These are phyloP conservation scores for Lichenostomus cassidix DNA, from an alignment of 2,113 vertebrate species.

Conservation along the genomic window DNA sequence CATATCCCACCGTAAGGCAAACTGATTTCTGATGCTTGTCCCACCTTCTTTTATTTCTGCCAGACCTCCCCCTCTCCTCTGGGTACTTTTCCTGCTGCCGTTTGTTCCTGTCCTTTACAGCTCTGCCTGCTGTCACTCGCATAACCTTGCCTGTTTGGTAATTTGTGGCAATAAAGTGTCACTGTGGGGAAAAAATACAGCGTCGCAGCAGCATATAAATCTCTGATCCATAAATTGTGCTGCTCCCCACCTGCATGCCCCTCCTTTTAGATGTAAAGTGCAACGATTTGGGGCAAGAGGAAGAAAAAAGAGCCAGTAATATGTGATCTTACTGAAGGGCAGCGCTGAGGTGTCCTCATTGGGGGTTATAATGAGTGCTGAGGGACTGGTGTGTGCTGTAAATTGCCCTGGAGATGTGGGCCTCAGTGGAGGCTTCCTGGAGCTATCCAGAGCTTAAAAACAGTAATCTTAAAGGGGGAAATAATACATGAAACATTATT, in stretches of 20 bases:
- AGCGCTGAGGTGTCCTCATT: background rate
- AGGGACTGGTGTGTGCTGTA: background rate
- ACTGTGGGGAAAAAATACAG: conserved; percentile 58
- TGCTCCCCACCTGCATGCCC: background rate
- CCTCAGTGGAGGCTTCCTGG: background rate
- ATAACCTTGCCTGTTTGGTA: conserved; percentile 49
- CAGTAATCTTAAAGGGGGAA: background rate
- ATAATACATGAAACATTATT: background rate
- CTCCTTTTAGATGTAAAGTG: conserved; percentile 10
- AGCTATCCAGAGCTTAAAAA: background rate
- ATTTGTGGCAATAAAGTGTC: conserved; percentile 70
- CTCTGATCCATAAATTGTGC: conserved; percentile 47
- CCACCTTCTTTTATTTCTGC: background rate
- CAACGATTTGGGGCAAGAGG: conserved; percentile 47
- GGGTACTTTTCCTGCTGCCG: background rate
- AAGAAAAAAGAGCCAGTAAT: background rate
- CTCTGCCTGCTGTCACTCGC: conserved; percentile 42
- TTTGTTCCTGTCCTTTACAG: conserved; percentile 29
- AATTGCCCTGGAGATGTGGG: background rate
- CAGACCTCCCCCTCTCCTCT: conserved; percentile 5
- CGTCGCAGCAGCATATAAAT: conserved; percentile 19
- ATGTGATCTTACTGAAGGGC: conserved; percentile 17
- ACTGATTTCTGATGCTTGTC: background rate
- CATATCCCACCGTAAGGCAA: background rate
- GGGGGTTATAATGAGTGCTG: background rate